Base-by-base conservation (phyloP, 2,113 vertebrate species). In the Globicephala melas region DNA sequence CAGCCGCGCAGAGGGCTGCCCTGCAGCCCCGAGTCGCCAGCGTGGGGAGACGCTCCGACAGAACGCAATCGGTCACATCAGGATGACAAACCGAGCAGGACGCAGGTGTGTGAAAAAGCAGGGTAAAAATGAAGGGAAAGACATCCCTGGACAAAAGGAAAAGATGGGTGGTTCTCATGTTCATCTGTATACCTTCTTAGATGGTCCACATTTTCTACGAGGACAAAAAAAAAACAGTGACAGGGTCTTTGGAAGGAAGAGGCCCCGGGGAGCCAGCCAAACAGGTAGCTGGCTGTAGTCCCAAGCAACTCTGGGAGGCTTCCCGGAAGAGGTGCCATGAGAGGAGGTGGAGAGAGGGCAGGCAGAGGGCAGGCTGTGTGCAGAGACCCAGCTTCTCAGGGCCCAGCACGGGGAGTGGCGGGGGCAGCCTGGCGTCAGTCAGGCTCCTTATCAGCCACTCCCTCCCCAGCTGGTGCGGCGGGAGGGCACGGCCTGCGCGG, bases 221-320 rank as follows among this genome's bases (percentile, higher is more conserved):
- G 53, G 53, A 53, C 53, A 18, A 18, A 53, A 53, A 53, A 28
- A 67, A 18, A 62, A 55, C 9, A 65, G 33, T 13, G 5, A n/a
- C 71, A 13, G 17, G 26, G 20, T 38, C 38, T 71, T 71, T 8
- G 25, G 21, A 18, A 65, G 63, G 76, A 71, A 70, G 73, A 31
- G 2, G n/a, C 26, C 17, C 0, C 0, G 0, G 74, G 60, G 11
- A 31, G 38, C 44, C 8, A 8, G 36, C 4, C 2, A 4, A 44
- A 13, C 4, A 4, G 33, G 74, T 8, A 9, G 63, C 41, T 53
- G 76, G 58, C 44, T 3, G 28, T 44, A 15, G 44, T 6, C 55
- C 38, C 36, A 17, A 77, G 77, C 33, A 73, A n/a, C 44, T 63
- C 68, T 14, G 55, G 12, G 79, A 20, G 80, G 47, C 70, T 71